A percentile compares a stretch with the other conserved stretches of the same genome.
These are phyloP conservation scores for Corythaeola cristata DNA, from an alignment of 2,113 vertebrate genomes.

Conservation along the genomic window DNA sequence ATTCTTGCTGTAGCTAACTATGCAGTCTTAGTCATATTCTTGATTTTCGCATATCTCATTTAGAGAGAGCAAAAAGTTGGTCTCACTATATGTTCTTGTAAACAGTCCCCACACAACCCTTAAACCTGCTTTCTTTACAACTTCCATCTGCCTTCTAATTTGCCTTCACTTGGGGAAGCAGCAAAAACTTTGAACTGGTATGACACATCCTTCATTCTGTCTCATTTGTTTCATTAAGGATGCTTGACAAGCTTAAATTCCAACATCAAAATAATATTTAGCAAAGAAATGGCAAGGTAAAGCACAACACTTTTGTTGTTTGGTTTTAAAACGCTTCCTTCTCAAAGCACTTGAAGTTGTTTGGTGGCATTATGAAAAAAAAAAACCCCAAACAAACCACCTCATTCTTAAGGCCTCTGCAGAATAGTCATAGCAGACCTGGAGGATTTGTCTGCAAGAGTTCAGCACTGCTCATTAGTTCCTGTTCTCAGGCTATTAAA, in stretches of 20 bases:
- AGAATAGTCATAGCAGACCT: not conserved
- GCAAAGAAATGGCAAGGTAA: not conserved
- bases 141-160: not conserved
- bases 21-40: not conserved
- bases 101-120: not conserved
- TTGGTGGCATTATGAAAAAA: not conserved
- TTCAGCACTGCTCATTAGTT: conserved; percentile 17
- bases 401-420: not conserved
- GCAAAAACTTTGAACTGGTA: not conserved
- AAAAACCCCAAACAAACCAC: not conserved
- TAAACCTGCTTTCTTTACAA: not conserved
- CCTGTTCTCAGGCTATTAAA: not conserved
- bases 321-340: not conserved
- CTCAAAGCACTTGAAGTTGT: not conserved
- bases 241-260: conserved; percentile 2
- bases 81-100: not conserved
- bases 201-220: not conserved
- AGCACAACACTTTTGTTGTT: not conserved
- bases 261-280: conserved; percentile 20
- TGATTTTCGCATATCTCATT: not conserved
- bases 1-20: not conserved
- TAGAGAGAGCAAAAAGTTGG: not conserved
- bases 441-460: not conserved
- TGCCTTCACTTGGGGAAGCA: not conserved
- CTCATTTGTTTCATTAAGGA: conserved; percentile 3